Percentiles rank a stretch among this genome's conserved stretches.
Evolutionary conservation across 2,113 vertebrate species (phyloP).

Genomic region (Pygoscelis adeliae): DNA sequence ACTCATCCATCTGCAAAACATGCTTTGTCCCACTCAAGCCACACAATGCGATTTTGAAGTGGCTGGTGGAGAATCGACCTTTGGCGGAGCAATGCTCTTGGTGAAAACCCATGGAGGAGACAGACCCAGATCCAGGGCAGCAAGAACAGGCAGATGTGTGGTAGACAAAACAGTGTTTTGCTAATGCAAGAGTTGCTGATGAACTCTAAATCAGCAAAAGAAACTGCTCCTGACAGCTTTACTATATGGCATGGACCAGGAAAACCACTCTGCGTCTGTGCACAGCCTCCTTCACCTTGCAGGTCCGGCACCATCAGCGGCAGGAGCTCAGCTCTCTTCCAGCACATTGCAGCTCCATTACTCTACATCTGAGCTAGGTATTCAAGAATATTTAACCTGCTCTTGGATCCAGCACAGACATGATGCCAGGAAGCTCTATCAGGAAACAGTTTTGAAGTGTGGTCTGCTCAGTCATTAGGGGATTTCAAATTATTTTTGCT

Average conservation of each 20-base stretch:
- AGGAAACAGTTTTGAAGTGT: not conserved
- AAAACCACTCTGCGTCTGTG: not conserved
- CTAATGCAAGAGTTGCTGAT: not conserved
- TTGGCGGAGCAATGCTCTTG: not conserved
- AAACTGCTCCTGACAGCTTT: not conserved
- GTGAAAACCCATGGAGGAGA: not conserved
- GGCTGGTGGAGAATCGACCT: not conserved
- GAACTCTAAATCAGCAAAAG: not conserved
- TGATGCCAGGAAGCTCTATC: not conserved
- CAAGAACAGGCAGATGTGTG: not conserved
- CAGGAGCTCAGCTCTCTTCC: not conserved
- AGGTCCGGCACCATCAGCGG: rapidly evolving
- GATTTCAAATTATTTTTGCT: not conserved
- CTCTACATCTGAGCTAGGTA: not conserved
- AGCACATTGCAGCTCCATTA: not conserved
- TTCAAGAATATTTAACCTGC: not conserved
- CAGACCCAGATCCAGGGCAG: not conserved
- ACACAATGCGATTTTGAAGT: not conserved
- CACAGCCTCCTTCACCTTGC: not conserved
- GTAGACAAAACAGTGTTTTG: not conserved
- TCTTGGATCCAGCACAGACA: not conserved
- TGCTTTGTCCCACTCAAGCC: not conserved
- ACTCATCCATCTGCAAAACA: not conserved
- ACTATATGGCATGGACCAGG: not conserved
- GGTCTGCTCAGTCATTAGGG: not conserved